Percentiles rank a stretch among this genome's conserved stretches.
Conservation (phyloP, 2,113 vertebrate genomes). For the Chloroceryle aenea region DNA sequence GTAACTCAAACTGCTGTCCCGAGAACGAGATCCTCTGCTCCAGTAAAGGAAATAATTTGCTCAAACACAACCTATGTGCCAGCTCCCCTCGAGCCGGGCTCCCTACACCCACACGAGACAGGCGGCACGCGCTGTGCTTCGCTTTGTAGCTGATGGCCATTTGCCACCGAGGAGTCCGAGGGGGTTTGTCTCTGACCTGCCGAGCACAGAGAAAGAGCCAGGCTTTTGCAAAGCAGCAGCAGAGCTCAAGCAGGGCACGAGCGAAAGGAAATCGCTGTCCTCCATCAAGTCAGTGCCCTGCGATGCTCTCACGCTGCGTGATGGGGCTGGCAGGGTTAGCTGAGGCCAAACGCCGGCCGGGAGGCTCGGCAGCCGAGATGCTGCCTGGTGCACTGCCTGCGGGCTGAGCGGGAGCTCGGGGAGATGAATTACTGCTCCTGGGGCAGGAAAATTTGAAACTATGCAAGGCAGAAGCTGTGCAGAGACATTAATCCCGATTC, state of each 20-base stretch:
- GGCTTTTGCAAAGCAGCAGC: neutral
- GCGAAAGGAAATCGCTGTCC: neutral
- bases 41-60: neutral
- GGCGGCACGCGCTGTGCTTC: neutral
- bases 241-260: neutral
- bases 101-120: neutral
- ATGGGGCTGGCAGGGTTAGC: slow-evolving; percentile 7
- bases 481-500: neutral
- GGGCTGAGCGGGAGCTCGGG: neutral
- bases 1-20: neutral
- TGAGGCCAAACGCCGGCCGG: neutral
- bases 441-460: neutral
- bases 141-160: neutral
- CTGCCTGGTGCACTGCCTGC: neutral
- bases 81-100: slow-evolving; percentile 1
- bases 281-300: neutral
- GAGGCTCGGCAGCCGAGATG: neutral
- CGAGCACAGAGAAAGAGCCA: neutral
- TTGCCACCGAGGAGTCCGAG: neutral
- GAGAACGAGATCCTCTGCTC: neutral
- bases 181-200: neutral
- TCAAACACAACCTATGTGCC: neutral
- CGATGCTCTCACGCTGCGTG: neutral
- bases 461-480: neutral
- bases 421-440: neutral